phyloP scores from a whole-genome alignment of 2,113 vertebrate genomes.

The Semnornis frantzii region DNA sequence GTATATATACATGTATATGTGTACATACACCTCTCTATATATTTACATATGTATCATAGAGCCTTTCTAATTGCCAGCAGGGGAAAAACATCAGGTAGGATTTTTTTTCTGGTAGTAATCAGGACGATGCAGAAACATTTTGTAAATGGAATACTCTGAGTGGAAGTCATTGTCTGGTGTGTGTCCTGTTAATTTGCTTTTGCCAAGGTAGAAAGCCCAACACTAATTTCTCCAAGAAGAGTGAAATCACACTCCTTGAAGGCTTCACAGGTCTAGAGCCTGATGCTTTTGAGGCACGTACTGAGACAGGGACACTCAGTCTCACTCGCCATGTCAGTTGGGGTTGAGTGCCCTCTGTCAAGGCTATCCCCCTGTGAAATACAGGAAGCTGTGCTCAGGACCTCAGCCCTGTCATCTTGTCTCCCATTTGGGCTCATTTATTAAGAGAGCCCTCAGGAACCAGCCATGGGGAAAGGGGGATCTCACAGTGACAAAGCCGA shows the following conservation, averaged over 20 bases:
- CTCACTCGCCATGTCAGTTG: constrained; percentile 50
- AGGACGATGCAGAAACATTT: background rate
- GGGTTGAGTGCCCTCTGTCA: constrained; percentile 74
- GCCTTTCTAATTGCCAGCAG: background rate
- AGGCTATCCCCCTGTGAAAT: constrained; percentile 47
- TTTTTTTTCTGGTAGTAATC: background rate
- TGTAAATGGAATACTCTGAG: background rate
- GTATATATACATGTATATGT: too few relatives aligned
- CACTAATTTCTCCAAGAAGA: background rate
- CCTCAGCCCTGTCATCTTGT: constrained; percentile 63
- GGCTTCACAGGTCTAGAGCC: background rate
- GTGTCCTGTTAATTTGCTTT: background rate
- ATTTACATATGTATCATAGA: background rate
- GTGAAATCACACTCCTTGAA: background rate
- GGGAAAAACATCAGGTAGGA: background rate
- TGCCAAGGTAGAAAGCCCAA: background rate
- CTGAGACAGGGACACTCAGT: background rate
- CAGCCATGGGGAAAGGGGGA: constrained; percentile 78
- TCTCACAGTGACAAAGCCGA: constrained; percentile 39
- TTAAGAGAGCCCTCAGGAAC: constrained; percentile 47
- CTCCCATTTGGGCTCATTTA: constrained; percentile 79
- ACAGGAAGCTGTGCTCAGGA: background rate
- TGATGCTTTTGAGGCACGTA: background rate
- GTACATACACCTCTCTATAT: too few relatives aligned
- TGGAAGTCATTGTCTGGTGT: accelerated